phyloP scores from a whole-genome alignment of 2,797 vertebrate genomes.

The Channa striata region DNA sequence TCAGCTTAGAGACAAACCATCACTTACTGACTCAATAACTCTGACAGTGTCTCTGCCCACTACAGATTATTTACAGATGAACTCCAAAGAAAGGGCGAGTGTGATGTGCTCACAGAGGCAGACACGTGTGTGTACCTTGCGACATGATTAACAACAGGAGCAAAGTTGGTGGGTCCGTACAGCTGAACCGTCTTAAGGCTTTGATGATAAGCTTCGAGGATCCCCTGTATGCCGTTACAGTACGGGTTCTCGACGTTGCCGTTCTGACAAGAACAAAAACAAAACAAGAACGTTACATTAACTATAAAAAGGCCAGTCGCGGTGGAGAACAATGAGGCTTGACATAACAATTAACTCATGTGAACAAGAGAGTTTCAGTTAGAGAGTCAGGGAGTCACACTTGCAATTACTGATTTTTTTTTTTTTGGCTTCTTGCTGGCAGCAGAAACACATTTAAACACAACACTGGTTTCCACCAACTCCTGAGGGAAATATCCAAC shows the following conservation, averaged over 20 bases:
- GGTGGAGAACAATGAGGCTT: background rate
- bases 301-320: background rate
- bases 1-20: slow-evolving; percentile 48
- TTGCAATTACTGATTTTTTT: background rate
- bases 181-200: slow-evolving; percentile 97
- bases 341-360: background rate
- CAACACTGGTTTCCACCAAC: background rate
- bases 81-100: slow-evolving; percentile 28
- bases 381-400: background rate
- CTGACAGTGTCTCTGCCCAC: slow-evolving; percentile 17
- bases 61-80: slow-evolving; percentile 36
- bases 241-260: slow-evolving; percentile 93
- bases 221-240: slow-evolving; percentile 94
- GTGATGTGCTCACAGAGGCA: slow-evolving; percentile 8
- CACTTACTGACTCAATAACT: slow-evolving; percentile 40
- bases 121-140: slow-evolving; percentile 85
- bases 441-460: background rate
- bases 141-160: slow-evolving; percentile 94
- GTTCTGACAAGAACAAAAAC: slow-evolving; percentile 82
- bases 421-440: background rate
- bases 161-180: slow-evolving; percentile 96
- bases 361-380: background rate
- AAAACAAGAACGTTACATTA: slow-evolving; percentile 5
- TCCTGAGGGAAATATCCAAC: background rate
- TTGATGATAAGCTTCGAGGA: slow-evolving; percentile 94